phyloP scores from a whole-genome alignment of 2,888 invertebrate genomes.

The Tiliacea citrago region DNA sequence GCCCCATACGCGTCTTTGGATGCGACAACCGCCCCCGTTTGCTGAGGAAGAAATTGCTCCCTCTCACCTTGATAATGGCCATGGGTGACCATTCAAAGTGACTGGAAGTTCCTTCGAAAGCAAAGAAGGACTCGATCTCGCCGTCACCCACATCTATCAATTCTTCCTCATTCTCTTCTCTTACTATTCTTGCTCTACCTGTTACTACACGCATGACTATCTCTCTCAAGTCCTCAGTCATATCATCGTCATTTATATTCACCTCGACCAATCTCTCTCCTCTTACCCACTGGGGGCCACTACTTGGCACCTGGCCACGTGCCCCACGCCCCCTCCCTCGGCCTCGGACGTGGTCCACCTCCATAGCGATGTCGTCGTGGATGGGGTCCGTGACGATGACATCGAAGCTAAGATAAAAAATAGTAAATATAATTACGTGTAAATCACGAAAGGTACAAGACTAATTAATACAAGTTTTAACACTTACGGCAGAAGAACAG shows the following conservation, averaged over 20 bases:
- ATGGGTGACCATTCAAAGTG: constrained; percentile 7
- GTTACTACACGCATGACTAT: not conserved
- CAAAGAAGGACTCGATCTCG: not conserved
- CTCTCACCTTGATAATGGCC: not conserved
- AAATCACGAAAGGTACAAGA: too few relatives aligned
- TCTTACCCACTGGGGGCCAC: too few relatives aligned
- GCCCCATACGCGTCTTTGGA: not conserved
- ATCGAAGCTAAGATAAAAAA: too few relatives aligned
- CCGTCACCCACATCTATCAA: not conserved
- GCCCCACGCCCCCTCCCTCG: too few relatives aligned
- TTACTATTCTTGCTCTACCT: not conserved
- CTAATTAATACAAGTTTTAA: not conserved
- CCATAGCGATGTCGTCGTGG: too few relatives aligned
- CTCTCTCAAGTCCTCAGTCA: not conserved
- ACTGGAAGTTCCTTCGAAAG: not conserved
- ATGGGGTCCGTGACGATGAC: too few relatives aligned
- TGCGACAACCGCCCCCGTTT: not conserved
- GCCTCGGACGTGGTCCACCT: too few relatives aligned
- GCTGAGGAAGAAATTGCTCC: not conserved
- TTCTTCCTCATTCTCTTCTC: not conserved
- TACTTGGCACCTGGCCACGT: not conserved
- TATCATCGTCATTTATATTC: not conserved
- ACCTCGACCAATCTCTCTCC: too few relatives aligned
- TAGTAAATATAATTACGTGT: too few relatives aligned
- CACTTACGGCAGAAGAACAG: not conserved